Evolutionary conservation across 2,113 vertebrate species (phyloP), one percentile per base, ranked within the genome.

Genomic region (Cyprinodon variegatus): DNA sequence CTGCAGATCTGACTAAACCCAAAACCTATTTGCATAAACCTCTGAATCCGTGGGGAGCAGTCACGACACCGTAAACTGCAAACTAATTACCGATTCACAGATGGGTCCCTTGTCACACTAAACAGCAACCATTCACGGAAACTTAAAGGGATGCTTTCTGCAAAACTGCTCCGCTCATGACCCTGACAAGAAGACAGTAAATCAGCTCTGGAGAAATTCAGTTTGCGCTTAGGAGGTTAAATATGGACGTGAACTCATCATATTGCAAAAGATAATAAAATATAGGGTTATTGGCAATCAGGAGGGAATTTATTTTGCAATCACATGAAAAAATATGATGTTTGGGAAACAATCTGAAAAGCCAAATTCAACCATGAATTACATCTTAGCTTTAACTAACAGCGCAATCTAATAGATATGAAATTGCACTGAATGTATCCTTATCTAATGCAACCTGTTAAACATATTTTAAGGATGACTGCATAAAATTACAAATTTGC

Each of bases 1-100:
- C 50, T 48, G 41, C 4, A 46, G 29, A 71, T 68, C 20, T 11
- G 9, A 77, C 50, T 68, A 60, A 11, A 75, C 76, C 68, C 68
- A 73, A 40, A 77, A 59, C 48, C 63, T 71, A 76, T 84, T 88
- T 64, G 40, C 68, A 72, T 76, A 64, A 70, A 76, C n/a, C 45
- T 20, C 10, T 7, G 3, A 2, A 4, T 82, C 83, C 78, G 69
- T 3, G 12, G 50, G 70, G 74, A 66, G 64, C 67, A n/a, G 50
- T 80, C 68, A 70, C 41, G 41, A 53, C 39, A 17, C 45, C 53
- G 67, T 78, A 72, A 84, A 81, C 74, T 53, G 76, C 29, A 61
- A 76, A 69, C 66, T 68, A 86, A 78, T 84, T 77, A 79, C 70
- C 2, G 14, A 10, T 9, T 10, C 59, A 38, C 77, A 86, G 81